Percentiles rank a stretch among this genome's conserved stretches.
Evolutionary conservation across 2,797 vertebrate genomes (phyloP).

Genomic region (Natrix natrix): DNA sequence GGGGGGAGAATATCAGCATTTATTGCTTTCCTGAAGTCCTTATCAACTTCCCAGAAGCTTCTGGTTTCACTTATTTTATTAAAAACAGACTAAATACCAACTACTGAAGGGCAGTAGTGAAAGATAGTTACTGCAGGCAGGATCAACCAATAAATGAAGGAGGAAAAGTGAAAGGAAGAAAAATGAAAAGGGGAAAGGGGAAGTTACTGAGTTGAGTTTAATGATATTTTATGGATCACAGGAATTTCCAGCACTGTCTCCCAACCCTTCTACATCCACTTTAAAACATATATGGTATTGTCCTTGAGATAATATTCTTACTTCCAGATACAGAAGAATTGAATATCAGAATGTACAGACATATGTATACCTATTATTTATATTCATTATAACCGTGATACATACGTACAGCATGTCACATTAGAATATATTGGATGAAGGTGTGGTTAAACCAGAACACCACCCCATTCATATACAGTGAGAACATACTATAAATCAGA

Average conservation of each 20-base stretch:
- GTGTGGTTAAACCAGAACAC: background rate
- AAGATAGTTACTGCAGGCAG: background rate
- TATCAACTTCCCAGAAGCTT: background rate
- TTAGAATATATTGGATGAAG: background rate
- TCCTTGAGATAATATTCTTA: background rate
- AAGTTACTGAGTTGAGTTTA: background rate
- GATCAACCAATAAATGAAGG: background rate
- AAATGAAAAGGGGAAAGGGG: background rate
- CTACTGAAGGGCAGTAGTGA: background rate
- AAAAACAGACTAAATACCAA: background rate
- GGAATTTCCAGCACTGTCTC: background rate
- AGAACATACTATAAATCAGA: background rate
- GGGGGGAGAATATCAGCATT: background rate
- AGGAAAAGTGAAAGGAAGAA: no score
- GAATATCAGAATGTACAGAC: background rate
- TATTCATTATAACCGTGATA: background rate
- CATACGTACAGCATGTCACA: background rate
- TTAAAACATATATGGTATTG: background rate
- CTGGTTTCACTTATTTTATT: background rate
- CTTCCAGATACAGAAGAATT: background rate
- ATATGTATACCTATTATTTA: background rate
- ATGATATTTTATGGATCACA: background rate
- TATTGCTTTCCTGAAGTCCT: background rate
- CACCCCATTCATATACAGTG: background rate
- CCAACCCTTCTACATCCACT: background rate